These are phyloP conservation scores for Solea solea DNA, from an alignment of 2,113 vertebrate genomes.

Conservation along the genomic window DNA sequence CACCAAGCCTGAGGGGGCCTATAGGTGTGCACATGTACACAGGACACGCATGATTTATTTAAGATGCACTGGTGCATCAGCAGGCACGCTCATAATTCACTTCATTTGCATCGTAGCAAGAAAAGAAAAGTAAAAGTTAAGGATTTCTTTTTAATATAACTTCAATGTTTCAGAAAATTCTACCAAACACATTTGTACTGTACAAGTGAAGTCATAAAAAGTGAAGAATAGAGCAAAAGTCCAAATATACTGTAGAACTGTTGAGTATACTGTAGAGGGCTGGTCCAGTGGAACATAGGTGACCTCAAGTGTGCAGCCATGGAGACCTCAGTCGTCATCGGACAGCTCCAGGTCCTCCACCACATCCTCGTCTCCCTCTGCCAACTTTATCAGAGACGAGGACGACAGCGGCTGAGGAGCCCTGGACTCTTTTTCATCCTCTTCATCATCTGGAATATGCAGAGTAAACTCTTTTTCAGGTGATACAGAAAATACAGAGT, in stretches of 20 bases:
- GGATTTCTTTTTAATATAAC: conserved; percentile 7
- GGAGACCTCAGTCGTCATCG: conserved; percentile 82
- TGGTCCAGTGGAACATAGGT: background rate
- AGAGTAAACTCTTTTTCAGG: conserved; percentile 21
- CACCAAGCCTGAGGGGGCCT: conserved; percentile 48
- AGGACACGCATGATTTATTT: conserved; percentile 25
- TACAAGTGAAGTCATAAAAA: conserved; percentile 43
- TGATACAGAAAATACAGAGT: background rate
- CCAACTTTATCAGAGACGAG: conserved; percentile 84
- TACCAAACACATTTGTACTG: conserved; percentile 50
- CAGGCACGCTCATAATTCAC: conserved; percentile 11
- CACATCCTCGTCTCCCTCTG: conserved; percentile 87
- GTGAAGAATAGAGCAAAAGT: conserved; percentile 14
- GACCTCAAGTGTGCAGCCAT: background rate
- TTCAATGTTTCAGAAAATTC: conserved; percentile 43
- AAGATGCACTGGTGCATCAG: conserved; percentile 25
- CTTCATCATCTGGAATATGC: conserved; percentile 58
- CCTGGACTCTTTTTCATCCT: conserved; percentile 55
- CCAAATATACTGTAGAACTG: conserved; percentile 8
- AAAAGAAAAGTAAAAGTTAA: background rate
- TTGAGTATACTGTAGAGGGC: background rate
- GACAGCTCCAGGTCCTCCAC: conserved; percentile 91
- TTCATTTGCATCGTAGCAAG: conserved; percentile 12
- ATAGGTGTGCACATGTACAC: conserved; percentile 62
- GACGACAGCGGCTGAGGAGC: conserved; percentile 76